Evolutionary conservation across 1,140 invertebrate species (phyloP).

Genomic region (Pachypeltis micranthus): DNA sequence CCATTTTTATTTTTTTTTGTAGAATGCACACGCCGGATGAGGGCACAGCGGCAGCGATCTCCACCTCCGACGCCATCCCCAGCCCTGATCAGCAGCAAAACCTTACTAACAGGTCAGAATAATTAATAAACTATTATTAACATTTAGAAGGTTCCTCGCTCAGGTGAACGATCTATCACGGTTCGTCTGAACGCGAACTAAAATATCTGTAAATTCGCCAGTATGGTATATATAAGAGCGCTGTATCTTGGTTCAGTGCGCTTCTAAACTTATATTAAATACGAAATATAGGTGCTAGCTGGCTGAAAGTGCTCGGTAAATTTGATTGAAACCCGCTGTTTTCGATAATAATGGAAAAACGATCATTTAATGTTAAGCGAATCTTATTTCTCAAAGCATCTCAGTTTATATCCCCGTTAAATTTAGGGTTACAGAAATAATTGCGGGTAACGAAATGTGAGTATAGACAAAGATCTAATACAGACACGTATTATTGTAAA

Average conservation of each 20-base stretch:
- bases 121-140: not conserved
- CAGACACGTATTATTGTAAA: too few species aligned
- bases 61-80: not conserved
- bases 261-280: not conserved
- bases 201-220: not conserved
- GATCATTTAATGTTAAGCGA: too few species aligned
- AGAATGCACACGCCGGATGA: slow-evolving; percentile 10
- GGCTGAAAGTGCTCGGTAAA: too few species aligned
- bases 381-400: too few species aligned
- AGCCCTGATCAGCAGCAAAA: slow-evolving; percentile 2
- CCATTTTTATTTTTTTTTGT: not conserved
- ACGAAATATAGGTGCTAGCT: not conserved
- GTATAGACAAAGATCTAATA: too few species aligned
- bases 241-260: not conserved
- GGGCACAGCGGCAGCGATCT: not conserved
- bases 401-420: too few species aligned
- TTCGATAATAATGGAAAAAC: too few species aligned
- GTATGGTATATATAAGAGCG: not conserved
- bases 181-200: not conserved
- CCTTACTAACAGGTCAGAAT: slow-evolving; percentile 7
- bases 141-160: not conserved
- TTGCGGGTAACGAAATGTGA: too few species aligned
- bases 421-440: too few species aligned
- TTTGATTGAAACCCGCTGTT: too few species aligned
- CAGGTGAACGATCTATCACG: not conserved